These are phyloP conservation scores for Sinohyriopsis cumingii DNA, from an alignment of 2,888 invertebrate genomes.

Conservation along the genomic window DNA sequence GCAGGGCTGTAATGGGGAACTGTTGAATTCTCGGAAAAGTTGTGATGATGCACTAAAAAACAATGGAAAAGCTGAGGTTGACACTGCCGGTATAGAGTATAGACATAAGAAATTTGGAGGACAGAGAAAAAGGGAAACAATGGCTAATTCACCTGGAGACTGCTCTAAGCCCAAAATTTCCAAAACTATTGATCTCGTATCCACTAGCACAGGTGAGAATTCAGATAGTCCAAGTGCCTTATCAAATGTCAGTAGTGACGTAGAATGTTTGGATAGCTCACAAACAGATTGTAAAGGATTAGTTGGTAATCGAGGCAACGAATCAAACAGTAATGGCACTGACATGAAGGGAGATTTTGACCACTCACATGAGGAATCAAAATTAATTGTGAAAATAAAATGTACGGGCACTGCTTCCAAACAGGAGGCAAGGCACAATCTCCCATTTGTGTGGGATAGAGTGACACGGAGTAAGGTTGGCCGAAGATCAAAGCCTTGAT, in stretches of 20 bases:
- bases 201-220: constrained; percentile 6
- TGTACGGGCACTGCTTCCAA: constrained; percentile 9
- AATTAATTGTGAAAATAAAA: constrained; percentile 11
- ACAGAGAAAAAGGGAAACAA: constrained; percentile 41
- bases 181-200: constrained; percentile 1
- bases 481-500: constrained; percentile 26
- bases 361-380: constrained; percentile 15
- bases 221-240: constrained; percentile 17
- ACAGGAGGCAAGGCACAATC: constrained; percentile 43
- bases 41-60: constrained; percentile 2
- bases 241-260: constrained; percentile 19
- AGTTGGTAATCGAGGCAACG: too few relatives aligned
- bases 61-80: constrained; percentile 24
- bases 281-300: too few relatives aligned
- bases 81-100: constrained; percentile 39
- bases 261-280: constrained; percentile 5
- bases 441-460: constrained; percentile 60
- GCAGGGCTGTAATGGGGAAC: too few relatives aligned
- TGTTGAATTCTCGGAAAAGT: too few relatives aligned
- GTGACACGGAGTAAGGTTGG: constrained; percentile 55
- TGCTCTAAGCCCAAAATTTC: too few relatives aligned
- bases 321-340: background rate
- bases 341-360: constrained; percentile 10
- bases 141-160: background rate
- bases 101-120: constrained; percentile 60